Percentiles rank a stretch among this genome's conserved stretches.
These are phyloP conservation scores for Paramormyrops kingsleyae DNA, from an alignment of 2,113 vertebrate species.

Conservation along the genomic window DNA sequence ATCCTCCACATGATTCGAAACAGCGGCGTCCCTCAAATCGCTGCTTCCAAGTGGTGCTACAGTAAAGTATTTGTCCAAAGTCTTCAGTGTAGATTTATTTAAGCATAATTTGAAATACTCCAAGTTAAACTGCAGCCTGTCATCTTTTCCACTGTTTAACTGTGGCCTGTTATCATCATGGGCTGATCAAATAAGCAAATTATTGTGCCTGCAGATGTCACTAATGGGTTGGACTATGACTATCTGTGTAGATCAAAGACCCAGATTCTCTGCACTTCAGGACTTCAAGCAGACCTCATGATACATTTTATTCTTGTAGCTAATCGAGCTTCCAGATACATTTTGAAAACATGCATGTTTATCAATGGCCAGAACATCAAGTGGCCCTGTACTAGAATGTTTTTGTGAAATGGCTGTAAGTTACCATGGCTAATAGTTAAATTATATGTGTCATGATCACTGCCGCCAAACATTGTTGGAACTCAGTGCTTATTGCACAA, in stretches of 20 bases:
- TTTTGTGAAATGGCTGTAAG: not conserved
- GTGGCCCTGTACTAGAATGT: not conserved
- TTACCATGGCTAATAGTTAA: not conserved
- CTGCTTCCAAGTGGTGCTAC: not conserved
- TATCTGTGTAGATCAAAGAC: not conserved
- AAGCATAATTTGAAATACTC: no score
- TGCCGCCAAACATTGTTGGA: not conserved
- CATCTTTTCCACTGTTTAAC: not conserved
- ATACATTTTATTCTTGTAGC: not conserved
- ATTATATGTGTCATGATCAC: not conserved
- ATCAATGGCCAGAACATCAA: not conserved
- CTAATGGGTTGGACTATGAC: not conserved
- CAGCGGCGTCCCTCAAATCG: not conserved
- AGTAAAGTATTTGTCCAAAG: not conserved
- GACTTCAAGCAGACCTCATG: not conserved
- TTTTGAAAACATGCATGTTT: not conserved
- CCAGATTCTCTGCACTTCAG: conserved; percentile 15
- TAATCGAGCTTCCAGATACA: not conserved
- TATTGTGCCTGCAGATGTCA: not conserved
- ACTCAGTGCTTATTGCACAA: not conserved
- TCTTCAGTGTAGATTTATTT: not conserved
- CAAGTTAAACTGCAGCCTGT: not conserved
- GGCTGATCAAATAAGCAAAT: not conserved
- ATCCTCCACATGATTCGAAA: not conserved
- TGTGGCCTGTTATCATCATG: not conserved